phyloP scores from a whole-genome alignment of 2,888 invertebrate species.

The Machimus rusticus region DNA sequence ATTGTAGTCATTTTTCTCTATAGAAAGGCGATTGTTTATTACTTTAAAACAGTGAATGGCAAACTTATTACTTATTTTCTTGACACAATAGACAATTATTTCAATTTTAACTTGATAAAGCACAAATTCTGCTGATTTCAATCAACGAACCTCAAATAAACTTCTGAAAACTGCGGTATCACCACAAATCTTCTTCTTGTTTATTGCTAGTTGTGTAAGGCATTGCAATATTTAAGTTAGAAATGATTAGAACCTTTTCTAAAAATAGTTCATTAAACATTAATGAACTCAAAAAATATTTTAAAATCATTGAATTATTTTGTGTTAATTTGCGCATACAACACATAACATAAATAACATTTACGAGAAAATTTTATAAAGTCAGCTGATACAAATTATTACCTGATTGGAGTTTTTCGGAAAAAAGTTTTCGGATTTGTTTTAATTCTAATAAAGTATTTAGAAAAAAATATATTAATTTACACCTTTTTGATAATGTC shows the following conservation, averaged over 20 bases:
- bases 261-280: background rate
- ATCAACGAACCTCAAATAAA: background rate
- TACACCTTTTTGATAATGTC: no score
- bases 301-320: no score
- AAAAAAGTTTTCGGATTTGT: no score
- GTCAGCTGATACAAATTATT: no score
- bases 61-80: background rate
- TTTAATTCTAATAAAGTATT: no score
- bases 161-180: slow-evolving; percentile 22
- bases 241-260: background rate
- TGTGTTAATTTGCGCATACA: no score
- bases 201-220: background rate
- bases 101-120: background rate
- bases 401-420: no score
- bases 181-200: slow-evolving; percentile 21
- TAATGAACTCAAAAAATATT: no score
- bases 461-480: no score
- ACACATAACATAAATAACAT: no score
- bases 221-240: background rate
- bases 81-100: background rate
- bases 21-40: background rate
- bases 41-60: background rate
- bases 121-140: background rate
- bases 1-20: slow-evolving; percentile 64
- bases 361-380: no score